phyloP scores from a whole-genome alignment of 2,797 vertebrate genomes.

The Spinibarbus caldwelli region DNA sequence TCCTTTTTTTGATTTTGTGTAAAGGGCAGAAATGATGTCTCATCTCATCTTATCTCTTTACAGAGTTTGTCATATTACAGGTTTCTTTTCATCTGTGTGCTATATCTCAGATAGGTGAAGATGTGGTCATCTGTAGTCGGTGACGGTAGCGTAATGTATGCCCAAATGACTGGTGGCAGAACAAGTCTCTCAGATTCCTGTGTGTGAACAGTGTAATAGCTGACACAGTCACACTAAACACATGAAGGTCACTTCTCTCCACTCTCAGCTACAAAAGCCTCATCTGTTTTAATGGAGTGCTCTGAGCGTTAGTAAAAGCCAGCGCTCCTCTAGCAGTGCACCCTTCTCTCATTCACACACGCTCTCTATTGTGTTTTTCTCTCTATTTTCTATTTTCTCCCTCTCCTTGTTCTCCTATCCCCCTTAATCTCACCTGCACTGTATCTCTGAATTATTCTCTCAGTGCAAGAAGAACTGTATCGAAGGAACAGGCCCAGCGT shows the following conservation, averaged over 20 bases:
- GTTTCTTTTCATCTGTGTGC: no score
- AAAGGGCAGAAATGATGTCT: background rate
- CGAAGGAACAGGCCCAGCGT: conserved; percentile 44
- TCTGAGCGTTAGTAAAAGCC: conserved; percentile 54
- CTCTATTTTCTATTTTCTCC: conserved; percentile 38
- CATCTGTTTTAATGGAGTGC: conserved; percentile 61
- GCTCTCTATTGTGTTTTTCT: conserved; percentile 52
- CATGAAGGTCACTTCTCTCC: conserved; percentile 63
- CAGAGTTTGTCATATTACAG: conserved; percentile 14
- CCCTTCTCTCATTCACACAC: conserved; percentile 56
- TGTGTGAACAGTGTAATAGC: conserved; percentile 55
- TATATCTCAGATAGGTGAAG: conserved; percentile 41
- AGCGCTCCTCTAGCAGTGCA: conserved; percentile 46
- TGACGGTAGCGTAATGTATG: conserved; percentile 50
- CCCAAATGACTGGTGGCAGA: conserved; percentile 52
- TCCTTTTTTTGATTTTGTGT: background rate
- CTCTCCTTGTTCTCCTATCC: conserved; percentile 29
- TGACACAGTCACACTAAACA: conserved; percentile 62
- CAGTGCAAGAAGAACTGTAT: conserved; percentile 59
- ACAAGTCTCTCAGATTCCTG: conserved; percentile 41
- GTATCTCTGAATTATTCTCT: conserved; percentile 58
- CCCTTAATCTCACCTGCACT: conserved; percentile 37
- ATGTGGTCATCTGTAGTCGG: conserved; percentile 51
- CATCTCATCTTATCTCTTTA: no score
- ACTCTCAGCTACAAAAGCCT: conserved; percentile 60